Conservation (phyloP, 2,797 vertebrate genomes). For the Helarctos malayanus region DNA sequence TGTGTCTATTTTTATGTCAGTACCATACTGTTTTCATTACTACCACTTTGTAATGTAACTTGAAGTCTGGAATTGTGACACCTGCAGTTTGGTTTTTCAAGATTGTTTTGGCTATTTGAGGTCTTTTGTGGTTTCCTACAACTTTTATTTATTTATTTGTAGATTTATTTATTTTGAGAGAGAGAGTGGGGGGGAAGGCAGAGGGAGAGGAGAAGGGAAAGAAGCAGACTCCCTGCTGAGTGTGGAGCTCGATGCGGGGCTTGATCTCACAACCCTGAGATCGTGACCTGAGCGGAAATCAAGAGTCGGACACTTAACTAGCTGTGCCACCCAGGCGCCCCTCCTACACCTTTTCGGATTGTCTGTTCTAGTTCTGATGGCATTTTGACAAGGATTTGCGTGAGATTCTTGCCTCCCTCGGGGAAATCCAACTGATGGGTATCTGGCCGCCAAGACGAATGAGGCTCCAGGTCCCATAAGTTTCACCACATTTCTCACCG, state of each 20-base stretch:
- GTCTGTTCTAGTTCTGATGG: neutral
- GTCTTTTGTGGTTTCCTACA: neutral
- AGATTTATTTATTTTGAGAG: neutral
- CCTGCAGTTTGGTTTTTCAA: neutral
- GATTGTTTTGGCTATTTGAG: neutral
- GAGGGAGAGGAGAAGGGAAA: neutral
- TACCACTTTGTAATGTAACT: neutral
- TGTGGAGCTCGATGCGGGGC: neutral
- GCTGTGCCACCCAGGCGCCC: neutral
- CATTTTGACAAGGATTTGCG: neutral
- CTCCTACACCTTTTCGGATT: neutral
- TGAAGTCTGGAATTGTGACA: neutral
- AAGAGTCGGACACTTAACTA: neutral
- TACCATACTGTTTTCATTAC: neutral
- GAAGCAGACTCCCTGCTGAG: neutral
- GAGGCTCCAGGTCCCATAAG: neutral
- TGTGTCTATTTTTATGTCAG: neutral
- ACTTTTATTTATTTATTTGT: neutral
- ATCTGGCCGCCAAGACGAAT: neutral
- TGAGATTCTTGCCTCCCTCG: neutral
- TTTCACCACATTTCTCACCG: neutral
- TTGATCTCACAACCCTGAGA: neutral
- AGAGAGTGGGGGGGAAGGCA: neutral
- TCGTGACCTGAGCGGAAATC: neutral
- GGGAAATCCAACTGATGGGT: neutral